These are phyloP conservation scores for Drosophila limbata DNA, from an alignment of 2,888 invertebrate genomes.

Conservation along the genomic window DNA sequence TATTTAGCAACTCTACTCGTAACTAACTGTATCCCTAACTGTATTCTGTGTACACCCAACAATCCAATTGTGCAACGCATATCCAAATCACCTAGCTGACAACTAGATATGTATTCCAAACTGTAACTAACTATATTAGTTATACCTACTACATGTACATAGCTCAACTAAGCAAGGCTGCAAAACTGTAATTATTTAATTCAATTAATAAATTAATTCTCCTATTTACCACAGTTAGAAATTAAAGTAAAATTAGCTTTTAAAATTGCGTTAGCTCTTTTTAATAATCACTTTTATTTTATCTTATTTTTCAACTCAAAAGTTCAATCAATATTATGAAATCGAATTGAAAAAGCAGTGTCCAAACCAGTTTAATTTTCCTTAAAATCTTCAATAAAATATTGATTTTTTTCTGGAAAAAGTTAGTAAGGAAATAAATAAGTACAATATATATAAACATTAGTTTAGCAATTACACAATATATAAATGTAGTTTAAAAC, in stretches of 20 bases:
- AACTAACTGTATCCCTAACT: constrained; percentile 28
- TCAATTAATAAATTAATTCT: too few species aligned
- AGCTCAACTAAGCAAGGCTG: constrained; percentile 1
- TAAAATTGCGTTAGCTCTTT: too few species aligned
- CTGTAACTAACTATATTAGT: constrained; percentile 6
- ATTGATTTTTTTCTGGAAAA: background rate
- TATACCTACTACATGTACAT: background rate
- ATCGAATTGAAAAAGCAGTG: too few species aligned
- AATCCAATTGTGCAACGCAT: constrained; percentile 16
- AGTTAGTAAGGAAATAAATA: background rate
- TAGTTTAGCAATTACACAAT: too few species aligned
- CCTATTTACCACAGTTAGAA: too few species aligned
- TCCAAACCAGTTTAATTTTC: too few species aligned
- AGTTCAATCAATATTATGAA: background rate
- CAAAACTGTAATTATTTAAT: background rate
- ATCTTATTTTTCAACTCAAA: background rate
- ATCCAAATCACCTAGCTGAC: constrained; percentile 25
- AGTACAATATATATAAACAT: too few species aligned
- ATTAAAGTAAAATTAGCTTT: too few species aligned
- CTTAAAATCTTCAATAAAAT: background rate
- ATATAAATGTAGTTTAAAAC: background rate
- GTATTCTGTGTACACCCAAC: constrained; percentile 35
- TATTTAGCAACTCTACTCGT: constrained; percentile 30
- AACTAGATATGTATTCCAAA: constrained; percentile 18
- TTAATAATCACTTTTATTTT: too few species aligned